Percentiles rank a stretch among this genome's conserved stretches.
These are phyloP conservation scores for Danio choprae DNA, from an alignment of 2,797 vertebrate species.

Conservation along the genomic window DNA sequence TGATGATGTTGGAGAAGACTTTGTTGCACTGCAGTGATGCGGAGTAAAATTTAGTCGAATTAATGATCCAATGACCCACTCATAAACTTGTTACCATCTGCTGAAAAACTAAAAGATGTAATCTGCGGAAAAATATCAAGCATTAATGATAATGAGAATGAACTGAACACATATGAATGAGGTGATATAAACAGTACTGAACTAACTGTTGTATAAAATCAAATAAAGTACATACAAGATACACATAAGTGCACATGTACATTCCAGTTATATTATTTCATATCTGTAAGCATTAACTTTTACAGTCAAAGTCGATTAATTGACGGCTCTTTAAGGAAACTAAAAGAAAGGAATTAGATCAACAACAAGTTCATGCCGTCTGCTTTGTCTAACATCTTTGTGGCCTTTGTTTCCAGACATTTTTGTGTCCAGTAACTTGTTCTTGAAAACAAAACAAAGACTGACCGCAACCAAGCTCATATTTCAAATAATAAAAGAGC, in stretches of 20 bases:
- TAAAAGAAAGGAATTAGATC: neutral
- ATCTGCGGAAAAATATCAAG: neutral
- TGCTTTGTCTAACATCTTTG: neutral
- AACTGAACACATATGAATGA: neutral
- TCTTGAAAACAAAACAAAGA: constrained; percentile 18
- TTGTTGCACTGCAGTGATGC: too few relatives aligned
- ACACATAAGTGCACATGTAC: too few relatives aligned
- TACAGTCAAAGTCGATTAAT: neutral
- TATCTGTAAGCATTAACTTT: neutral
- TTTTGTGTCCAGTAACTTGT: neutral
- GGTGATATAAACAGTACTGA: neutral
- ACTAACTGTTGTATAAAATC: neutral
- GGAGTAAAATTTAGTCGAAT: too few relatives aligned
- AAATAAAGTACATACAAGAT: neutral
- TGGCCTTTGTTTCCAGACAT: constrained; percentile 2
- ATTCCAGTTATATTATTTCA: too few relatives aligned
- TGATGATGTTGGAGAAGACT: too few relatives aligned
- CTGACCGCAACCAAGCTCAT: neutral
- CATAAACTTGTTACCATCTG: neutral
- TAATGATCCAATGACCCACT: neutral
- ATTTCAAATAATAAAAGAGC: neutral
- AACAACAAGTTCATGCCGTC: neutral
- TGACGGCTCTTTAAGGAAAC: neutral
- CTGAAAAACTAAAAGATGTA: neutral
- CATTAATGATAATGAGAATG: too few relatives aligned